These are phyloP conservation scores for Sphaerophoria rueppellii DNA, from an alignment of 2,888 invertebrate genomes.

Conservation along the genomic window DNA sequence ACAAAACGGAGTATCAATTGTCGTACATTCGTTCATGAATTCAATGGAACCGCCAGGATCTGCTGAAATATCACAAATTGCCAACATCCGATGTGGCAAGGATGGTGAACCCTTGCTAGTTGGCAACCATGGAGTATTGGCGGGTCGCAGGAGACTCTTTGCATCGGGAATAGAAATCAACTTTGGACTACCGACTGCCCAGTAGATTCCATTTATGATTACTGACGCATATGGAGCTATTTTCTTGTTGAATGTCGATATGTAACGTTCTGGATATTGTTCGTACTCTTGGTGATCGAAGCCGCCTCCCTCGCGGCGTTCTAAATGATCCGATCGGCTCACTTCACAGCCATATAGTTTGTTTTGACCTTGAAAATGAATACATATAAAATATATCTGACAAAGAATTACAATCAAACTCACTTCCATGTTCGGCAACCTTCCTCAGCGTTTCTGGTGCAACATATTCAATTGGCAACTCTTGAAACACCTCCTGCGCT, in stretches of 20 bases:
- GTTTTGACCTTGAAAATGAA: constrained; percentile 87
- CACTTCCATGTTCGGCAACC: constrained; percentile 98
- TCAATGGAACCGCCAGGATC: constrained; percentile 99
- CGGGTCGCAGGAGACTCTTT: constrained; percentile 94
- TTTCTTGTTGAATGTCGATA: constrained; percentile 97
- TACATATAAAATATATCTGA: no score
- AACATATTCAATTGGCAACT: constrained; percentile 98
- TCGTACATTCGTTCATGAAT: constrained; percentile 99
- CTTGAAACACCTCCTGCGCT: constrained; percentile 96
- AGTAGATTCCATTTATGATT: constrained; percentile 98
- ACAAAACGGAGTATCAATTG: constrained; percentile 99
- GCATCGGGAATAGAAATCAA: constrained; percentile 98
- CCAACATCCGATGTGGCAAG: constrained; percentile 94
- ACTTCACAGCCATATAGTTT: constrained; percentile 99
- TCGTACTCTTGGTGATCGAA: constrained; percentile 95
- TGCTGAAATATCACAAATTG: constrained; percentile 99
- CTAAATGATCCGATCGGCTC: constrained; percentile 95
- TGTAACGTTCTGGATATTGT: constrained; percentile 95
- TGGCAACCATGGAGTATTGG: constrained; percentile 96
- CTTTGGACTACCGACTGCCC: constrained; percentile 98
- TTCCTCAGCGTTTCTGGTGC: constrained; percentile 96
- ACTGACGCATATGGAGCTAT: constrained; percentile 99
- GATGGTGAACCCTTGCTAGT: constrained; percentile 93
- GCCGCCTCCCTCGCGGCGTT: constrained; percentile 95
- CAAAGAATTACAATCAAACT: constrained; percentile 75